Percentiles rank a stretch among this genome's conserved stretches.
Conservation (phyloP, 2,113 vertebrate genomes). For the Thamnophis sirtalis region DNA sequence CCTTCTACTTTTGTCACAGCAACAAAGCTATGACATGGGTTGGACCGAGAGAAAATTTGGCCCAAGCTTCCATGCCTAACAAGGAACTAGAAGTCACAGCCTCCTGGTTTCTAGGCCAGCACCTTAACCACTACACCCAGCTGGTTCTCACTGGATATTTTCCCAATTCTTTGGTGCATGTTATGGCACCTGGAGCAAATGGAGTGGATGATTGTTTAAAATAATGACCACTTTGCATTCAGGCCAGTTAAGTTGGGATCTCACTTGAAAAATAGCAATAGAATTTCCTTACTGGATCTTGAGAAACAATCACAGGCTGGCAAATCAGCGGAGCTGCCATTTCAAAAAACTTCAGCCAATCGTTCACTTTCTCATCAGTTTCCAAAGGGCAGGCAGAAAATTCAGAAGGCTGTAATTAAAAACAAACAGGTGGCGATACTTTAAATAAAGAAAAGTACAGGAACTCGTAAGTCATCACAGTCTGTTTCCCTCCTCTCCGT, state of each 20-base stretch:
- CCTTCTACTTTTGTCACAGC: not conserved
- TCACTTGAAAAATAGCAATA: not conserved
- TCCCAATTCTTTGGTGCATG: not conserved
- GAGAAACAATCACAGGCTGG: conserved; percentile 91
- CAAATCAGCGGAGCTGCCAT: conserved; percentile 89
- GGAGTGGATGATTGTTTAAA: not conserved
- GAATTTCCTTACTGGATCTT: conserved; percentile 83
- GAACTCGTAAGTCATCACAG: not conserved
- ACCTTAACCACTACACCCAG: not conserved
- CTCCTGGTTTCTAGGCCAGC: not conserved
- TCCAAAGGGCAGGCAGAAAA: conserved; percentile 87
- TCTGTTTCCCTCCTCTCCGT: not conserved
- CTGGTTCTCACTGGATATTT: not conserved
- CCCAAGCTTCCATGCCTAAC: not conserved
- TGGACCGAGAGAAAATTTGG: not conserved
- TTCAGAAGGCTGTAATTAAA: conserved; percentile 78
- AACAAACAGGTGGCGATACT: not conserved
- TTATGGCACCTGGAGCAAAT: not conserved
- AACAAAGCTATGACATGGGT: not conserved
- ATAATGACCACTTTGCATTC: not conserved
- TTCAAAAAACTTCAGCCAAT: conserved; percentile 90
- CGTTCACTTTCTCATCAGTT: conserved; percentile 83
- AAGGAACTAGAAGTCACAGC: not conserved
- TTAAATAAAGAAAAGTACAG: not conserved
- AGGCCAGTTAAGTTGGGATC: not conserved